Conservation (phyloP, 2,113 vertebrate species). For the Notarius lentiginosus region DNA sequence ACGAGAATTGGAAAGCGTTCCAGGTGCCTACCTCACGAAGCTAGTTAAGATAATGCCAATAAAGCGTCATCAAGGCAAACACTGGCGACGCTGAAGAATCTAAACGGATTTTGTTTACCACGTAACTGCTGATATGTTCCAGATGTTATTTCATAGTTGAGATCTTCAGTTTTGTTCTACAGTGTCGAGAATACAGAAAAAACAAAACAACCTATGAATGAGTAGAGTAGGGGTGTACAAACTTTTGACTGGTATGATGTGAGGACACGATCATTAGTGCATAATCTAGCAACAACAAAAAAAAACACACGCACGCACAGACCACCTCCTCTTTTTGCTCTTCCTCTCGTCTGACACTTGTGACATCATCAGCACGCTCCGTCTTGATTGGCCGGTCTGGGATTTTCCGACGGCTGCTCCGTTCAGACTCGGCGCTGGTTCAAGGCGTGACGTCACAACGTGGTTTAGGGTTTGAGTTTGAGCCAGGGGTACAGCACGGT, state of each 20-base stretch:
- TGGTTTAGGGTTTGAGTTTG: conserved; percentile 84
- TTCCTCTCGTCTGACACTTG: not conserved
- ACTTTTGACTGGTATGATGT: not conserved
- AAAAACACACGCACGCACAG: not conserved
- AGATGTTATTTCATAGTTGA: no score
- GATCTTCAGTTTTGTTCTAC: no score
- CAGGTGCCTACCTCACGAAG: no score
- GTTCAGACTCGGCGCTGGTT: not conserved
- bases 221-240: no score
- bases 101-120: no score
- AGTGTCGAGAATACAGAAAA: no score
- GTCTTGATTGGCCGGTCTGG: not conserved
- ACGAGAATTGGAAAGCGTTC: no score
- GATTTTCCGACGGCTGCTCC: not conserved
- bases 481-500: conserved; percentile 88
- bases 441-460: not conserved
- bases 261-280: not conserved
- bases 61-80: no score
- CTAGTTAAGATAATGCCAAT: no score
- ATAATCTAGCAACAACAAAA: not conserved
- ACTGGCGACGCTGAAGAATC: no score
- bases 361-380: not conserved
- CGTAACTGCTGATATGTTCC: no score
- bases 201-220: no score
- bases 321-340: not conserved